Conservation (phyloP, 2,113 vertebrate species). For the Sander lucioperca region DNA sequence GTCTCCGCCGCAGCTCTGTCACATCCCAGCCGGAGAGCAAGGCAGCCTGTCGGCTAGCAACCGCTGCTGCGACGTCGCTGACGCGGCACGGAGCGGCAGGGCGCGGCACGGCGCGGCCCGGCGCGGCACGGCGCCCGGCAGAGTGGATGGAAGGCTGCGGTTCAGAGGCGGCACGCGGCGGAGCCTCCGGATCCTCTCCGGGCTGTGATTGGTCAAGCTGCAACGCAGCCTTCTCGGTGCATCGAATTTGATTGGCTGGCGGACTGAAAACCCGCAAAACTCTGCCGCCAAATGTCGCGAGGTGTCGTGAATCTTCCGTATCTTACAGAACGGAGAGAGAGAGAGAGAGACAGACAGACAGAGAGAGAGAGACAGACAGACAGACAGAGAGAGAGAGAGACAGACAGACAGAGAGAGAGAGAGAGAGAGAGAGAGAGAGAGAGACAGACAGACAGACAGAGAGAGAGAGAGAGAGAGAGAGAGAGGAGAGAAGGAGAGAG, state of each 20-base stretch:
- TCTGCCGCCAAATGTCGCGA: constrained; percentile 46
- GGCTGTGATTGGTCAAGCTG: constrained; percentile 37
- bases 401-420: too few species aligned
- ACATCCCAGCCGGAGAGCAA: constrained; percentile 69
- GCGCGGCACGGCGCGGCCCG: too few species aligned
- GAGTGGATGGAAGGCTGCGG: constrained; percentile 22
- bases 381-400: too few species aligned
- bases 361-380: too few species aligned
- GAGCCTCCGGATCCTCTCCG: background rate
- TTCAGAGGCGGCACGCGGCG: background rate
- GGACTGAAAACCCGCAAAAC: constrained; percentile 21
- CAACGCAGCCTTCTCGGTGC: constrained; percentile 57
- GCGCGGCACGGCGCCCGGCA: constrained; percentile 22
- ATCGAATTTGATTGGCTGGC: constrained; percentile 57
- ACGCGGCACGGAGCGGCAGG: constrained; percentile 21
- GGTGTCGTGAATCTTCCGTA: constrained; percentile 44
- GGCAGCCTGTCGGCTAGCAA: constrained; percentile 31
- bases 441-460: too few species aligned
- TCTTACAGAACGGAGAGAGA: background rate
- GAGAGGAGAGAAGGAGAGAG: too few species aligned
- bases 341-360: too few species aligned
- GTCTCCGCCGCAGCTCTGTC: constrained; percentile 71
- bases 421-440: too few species aligned
- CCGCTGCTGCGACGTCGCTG: constrained; percentile 17
- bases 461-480: too few species aligned